Evolutionary conservation across 2,888 invertebrate genomes (phyloP), one percentile per base, ranked within the genome.

Genomic region (Cabera pusaria): DNA sequence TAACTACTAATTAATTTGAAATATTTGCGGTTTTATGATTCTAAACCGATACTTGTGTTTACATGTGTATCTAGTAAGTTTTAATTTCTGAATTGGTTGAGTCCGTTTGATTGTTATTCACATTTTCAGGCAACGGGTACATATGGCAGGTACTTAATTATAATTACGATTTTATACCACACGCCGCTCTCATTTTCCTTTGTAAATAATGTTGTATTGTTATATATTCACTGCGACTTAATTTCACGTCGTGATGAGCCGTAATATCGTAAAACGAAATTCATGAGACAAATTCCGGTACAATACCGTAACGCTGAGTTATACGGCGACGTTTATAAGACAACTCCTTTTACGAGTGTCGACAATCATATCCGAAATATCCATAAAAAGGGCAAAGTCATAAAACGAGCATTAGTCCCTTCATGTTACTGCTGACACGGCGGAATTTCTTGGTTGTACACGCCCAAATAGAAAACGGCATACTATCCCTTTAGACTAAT

Each of bases 351-450:
- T 74, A 75, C 68, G 77, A 72, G 68, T 67, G 72, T 61, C 71
- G 73, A 75, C 77, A 80, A 81, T 77, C 72, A 78, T 81, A 78
- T 73, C 67, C 68, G 68, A 74, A 72, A 76, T 76, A 74, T 68
- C 67, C 73, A 71, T 83, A 80, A 84, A 83, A 80, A 73, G 70
- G 77, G 72, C 67, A 67, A 62, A 60, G 66, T 70, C 77, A 72
- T 83, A 82, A 83, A 83, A 69, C 64, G 70, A 60, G 64, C 77
- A 77, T 84, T 81, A 80, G 78, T 71, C 75, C 76, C 75, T 72
- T 63, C 64, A 62, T 62, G 64, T 67, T 70, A 63, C 59, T 64
- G 72, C 75, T 72, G 76, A 74, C 71, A 63, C 42, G 56, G 69
- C 71, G 58, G 59, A 64, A 64, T 59, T 59, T 66, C 59, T 56